A percentile compares a stretch with the other conserved stretches of the same genome.
Conservation (phyloP, 53 echinoderm and acorn worm genomes). For the Astropecten irregularis region DNA sequence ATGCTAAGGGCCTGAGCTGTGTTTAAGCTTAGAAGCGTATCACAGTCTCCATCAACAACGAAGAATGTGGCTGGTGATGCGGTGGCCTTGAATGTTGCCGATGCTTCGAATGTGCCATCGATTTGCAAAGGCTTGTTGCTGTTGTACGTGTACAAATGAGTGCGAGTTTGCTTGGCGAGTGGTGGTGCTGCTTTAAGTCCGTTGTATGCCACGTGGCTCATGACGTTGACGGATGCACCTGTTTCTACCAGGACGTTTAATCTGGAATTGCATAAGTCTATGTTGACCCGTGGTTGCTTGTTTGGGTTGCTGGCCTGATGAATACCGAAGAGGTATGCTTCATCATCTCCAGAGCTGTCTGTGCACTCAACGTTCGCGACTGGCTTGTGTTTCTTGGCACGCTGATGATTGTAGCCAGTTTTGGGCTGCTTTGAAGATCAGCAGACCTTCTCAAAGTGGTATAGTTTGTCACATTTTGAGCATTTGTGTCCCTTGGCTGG, state of each 20-base stretch:
- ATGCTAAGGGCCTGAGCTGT: constrained; percentile 21
- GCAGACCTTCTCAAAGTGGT: constrained; percentile 12
- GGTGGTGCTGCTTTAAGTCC: background rate
- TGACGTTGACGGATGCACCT: constrained; percentile 10
- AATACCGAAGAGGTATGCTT: no score
- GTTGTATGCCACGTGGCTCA: background rate
- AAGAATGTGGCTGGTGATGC: constrained; percentile 7
- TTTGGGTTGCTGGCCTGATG: no score
- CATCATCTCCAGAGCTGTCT: background rate
- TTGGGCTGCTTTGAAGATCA: background rate
- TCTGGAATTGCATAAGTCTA: background rate
- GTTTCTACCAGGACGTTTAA: background rate
- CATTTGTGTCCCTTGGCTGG: background rate
- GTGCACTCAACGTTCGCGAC: background rate
- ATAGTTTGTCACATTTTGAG: constrained; percentile 2
- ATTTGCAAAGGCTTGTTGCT: background rate
- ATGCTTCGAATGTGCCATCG: constrained; percentile 6
- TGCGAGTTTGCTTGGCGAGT: constrained; percentile 5
- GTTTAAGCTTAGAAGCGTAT: constrained; percentile 5
- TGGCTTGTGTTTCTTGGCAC: no score
- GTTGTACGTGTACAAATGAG: constrained; percentile 1
- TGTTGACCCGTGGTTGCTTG: background rate
- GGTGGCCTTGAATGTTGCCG: background rate
- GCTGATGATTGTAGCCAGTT: no score
- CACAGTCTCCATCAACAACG: background rate